phyloP scores from a whole-genome alignment of 2,113 vertebrate genomes.

The Macrotis lagotis region DNA sequence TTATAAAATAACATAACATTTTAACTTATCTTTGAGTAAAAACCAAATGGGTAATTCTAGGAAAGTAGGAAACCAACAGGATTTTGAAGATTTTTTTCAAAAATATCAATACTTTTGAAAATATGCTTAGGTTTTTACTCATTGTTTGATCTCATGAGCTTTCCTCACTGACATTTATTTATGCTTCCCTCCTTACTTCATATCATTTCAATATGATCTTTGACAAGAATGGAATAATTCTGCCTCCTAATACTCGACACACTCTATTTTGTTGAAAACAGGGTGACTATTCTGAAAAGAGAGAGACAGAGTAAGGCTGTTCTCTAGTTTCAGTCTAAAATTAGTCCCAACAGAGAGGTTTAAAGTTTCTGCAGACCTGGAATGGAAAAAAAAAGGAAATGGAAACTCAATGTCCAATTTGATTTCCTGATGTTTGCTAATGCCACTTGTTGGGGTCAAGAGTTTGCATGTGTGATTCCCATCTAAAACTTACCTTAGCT shows the following conservation, averaged over 20 bases:
- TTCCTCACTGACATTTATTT: conserved; percentile 41
- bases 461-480: neutral
- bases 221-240: conserved; percentile 18
- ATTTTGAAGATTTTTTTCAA: neutral
- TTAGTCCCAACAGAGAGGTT: conserved; percentile 5
- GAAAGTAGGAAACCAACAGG: conserved; percentile 18
- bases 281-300: conserved; percentile 1
- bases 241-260: conserved; percentile 12
- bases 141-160: conserved; percentile 42
- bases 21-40: conserved; percentile 29
- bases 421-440: neutral
- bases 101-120: conserved; percentile 54
- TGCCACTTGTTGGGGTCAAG: neutral
- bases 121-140: conserved; percentile 35
- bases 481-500: conserved; percentile 22
- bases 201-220: conserved; percentile 43
- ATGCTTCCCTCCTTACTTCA: conserved; percentile 5
- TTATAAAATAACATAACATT: neutral
- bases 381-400: conserved; percentile 27
- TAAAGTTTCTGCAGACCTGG: conserved; percentile 25
- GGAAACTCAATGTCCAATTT: neutral
- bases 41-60: conserved; percentile 41
- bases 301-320: neutral
- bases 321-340: neutral
- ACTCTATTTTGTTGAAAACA: conserved; percentile 40